A percentile compares a stretch with the other conserved stretches of the same genome.
Evolutionary conservation across 2,113 vertebrate genomes (phyloP).

Genomic region (Hippocampus abdominalis): DNA sequence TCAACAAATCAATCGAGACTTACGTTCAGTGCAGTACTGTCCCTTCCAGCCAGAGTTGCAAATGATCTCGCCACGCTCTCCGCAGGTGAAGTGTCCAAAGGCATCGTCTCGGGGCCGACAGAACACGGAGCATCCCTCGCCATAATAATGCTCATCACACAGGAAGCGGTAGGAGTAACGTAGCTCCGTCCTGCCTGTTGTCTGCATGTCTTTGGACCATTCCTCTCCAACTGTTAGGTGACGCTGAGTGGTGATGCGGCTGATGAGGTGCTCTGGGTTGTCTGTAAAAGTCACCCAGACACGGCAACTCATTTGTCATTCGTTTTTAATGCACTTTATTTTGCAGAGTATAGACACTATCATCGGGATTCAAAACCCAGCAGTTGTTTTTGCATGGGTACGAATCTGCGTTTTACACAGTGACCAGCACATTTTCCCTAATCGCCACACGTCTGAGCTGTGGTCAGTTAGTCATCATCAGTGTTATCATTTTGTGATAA

Average conservation of each 20-base stretch:
- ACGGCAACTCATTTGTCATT: constrained; percentile 4
- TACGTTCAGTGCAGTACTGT: constrained; percentile 93
- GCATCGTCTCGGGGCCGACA: constrained; percentile 92
- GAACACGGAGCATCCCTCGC: constrained; percentile 95
- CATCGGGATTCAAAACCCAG: neutral
- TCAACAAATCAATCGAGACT: constrained; percentile 59
- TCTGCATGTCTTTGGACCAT: constrained; percentile 95
- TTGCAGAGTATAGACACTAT: neutral
- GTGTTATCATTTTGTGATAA: constrained; percentile 22
- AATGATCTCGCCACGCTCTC: constrained; percentile 92
- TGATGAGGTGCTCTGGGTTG: constrained; percentile 89
- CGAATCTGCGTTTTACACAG: neutral
- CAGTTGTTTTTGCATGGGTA: neutral
- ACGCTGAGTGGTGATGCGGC: constrained; percentile 90
- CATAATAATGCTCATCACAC: constrained; percentile 94
- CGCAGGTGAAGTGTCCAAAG: constrained; percentile 95
- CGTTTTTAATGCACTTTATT: neutral
- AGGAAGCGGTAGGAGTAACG: constrained; percentile 96
- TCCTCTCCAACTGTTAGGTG: constrained; percentile 93
- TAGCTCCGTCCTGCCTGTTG: constrained; percentile 83
- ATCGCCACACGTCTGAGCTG: neutral
- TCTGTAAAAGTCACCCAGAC: constrained; percentile 68
- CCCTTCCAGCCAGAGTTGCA: constrained; percentile 97
- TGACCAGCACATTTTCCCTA: neutral
- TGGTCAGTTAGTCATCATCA: constrained; percentile 22